Conservation (phyloP, 2,888 invertebrate species). For the Athetis lepigone region DNA sequence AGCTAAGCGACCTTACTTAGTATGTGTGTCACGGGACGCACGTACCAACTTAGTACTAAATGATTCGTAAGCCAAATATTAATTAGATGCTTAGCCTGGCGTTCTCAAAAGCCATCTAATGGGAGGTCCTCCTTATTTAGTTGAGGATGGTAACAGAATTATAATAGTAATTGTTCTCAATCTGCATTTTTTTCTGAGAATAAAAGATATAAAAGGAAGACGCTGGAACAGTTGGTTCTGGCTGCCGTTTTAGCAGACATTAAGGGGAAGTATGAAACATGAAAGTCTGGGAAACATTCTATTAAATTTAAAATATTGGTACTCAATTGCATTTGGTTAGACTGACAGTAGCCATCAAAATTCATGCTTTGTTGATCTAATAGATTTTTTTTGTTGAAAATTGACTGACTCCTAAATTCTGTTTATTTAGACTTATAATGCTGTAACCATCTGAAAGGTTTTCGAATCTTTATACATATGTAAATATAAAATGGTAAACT, state of each 20-base stretch:
- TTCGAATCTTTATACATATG: no score
- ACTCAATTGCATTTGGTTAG: no score
- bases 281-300: no score
- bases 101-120: slow-evolving; percentile 38
- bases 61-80: slow-evolving; percentile 55
- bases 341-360: neutral
- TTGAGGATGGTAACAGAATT: slow-evolving; percentile 30
- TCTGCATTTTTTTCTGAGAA: no score
- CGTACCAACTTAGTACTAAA: slow-evolving; percentile 54
- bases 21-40: slow-evolving; percentile 36
- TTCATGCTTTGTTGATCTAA: neutral
- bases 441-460: no score
- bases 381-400: neutral
- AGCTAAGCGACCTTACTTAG: slow-evolving; percentile 14
- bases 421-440: no score
- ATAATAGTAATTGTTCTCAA: slow-evolving; percentile 7
- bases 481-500: no score
- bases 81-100: slow-evolving; percentile 25
- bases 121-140: slow-evolving; percentile 33
- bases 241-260: no score
- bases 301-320: no score
- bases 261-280: no score
- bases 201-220: no score
- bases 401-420: neutral
- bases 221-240: no score